Percentiles rank a stretch among this genome's conserved stretches.
These are phyloP conservation scores for Phyto melanocephala DNA, from an alignment of 2,888 invertebrate species.

Conservation along the genomic window DNA sequence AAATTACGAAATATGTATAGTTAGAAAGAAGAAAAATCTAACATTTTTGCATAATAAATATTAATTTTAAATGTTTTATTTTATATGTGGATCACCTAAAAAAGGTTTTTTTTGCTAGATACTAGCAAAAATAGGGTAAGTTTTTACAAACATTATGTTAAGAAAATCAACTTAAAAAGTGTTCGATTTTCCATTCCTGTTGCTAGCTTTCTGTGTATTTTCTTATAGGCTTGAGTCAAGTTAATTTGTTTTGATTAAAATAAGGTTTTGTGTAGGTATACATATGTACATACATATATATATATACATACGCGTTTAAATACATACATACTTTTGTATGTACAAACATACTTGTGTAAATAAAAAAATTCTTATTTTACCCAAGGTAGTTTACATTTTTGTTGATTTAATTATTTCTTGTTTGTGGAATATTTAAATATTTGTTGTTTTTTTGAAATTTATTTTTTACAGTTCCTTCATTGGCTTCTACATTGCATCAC, in stretches of 20 bases:
- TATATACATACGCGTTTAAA: neutral
- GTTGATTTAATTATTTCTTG: neutral
- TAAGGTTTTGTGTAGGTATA: slow-evolving; percentile 28
- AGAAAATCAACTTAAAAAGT: neutral
- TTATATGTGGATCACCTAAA: too few relatives aligned
- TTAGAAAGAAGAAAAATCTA: too few relatives aligned
- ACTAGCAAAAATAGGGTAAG: too few relatives aligned
- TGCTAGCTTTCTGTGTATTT: neutral
- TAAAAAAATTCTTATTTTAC: neutral
- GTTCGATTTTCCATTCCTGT: neutral
- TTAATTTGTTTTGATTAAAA: slow-evolving; percentile 74
- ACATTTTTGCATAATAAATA: too few relatives aligned
- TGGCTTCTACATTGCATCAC: slow-evolving; percentile 78
- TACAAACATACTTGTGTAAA: too few relatives aligned
- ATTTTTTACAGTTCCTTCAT: slow-evolving; percentile 76
- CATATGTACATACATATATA: neutral
- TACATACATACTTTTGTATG: too few relatives aligned
- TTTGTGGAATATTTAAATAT: neutral
- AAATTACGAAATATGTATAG: too few relatives aligned
- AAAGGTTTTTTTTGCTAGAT: too few relatives aligned
- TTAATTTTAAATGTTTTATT: too few relatives aligned
- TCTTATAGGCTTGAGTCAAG: slow-evolving; percentile 66
- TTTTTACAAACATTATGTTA: too few relatives aligned
- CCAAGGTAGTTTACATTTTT: slow-evolving; percentile 2
- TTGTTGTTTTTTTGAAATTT: neutral